Conservation (phyloP, 2,797 vertebrate species). For the Malurus leucopterus region DNA sequence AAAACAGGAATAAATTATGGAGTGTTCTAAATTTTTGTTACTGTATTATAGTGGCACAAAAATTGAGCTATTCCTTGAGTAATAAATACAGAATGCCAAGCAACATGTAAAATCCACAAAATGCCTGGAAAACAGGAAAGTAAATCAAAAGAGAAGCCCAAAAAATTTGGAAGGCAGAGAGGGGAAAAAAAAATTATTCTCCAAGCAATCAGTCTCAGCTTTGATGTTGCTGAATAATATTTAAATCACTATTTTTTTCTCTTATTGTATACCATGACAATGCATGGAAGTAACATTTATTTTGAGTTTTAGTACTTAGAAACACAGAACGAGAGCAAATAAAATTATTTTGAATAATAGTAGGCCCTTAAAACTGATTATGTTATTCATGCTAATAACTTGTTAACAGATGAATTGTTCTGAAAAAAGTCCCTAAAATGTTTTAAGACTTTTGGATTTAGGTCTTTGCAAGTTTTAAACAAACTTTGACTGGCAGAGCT, state of each 20-base stretch:
- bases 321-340: background rate
- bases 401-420: background rate
- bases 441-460: background rate
- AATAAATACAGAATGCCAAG: background rate
- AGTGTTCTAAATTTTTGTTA: background rate
- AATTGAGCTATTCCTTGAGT: background rate
- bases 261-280: background rate
- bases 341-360: background rate
- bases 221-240: background rate
- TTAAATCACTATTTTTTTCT: background rate
- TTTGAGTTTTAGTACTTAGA: background rate
- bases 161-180: background rate
- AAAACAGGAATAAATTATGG: background rate
- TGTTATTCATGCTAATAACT: background rate
- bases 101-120: background rate
- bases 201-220: background rate
- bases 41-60: background rate
- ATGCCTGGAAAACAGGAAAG: fast-evolving
- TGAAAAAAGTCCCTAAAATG: background rate
- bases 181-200: background rate
- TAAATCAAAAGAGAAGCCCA: background rate
- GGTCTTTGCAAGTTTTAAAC: background rate
- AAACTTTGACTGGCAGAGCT: background rate
- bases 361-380: background rate
- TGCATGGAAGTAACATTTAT: background rate